Percentiles rank a stretch among this genome's conserved stretches.
phyloP scores from a whole-genome alignment of 2,797 vertebrate genomes.

The Lophius americanus region DNA sequence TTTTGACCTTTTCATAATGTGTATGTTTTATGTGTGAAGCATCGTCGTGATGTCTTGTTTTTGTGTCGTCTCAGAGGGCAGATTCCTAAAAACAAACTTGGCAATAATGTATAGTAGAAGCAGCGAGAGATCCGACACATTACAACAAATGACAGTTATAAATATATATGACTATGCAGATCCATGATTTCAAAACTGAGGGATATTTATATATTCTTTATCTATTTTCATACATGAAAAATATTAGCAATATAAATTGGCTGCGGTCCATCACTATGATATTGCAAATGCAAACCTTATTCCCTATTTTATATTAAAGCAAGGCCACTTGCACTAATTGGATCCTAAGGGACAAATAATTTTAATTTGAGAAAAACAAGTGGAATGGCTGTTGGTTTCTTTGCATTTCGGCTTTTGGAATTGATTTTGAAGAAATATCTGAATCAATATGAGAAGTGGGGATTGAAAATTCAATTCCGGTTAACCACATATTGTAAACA shows the following conservation, averaged over 20 bases:
- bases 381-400: conserved; percentile 8
- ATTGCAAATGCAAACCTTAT: conserved; percentile 18
- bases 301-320: conserved; percentile 51
- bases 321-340: conserved; percentile 55
- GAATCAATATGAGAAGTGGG: conserved; percentile 48
- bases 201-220: not conserved
- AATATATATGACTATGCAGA: not conserved
- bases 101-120: not conserved
- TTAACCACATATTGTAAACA: conserved; percentile 21
- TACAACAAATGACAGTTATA: conserved; percentile 14
- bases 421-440: conserved; percentile 48
- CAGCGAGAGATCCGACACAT: too few relatives aligned
- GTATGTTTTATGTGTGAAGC: not conserved
- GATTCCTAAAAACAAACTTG: not conserved
- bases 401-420: conserved; percentile 47
- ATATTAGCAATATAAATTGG: conserved; percentile 33
- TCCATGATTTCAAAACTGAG: conserved; percentile 17
- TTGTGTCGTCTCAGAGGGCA: not conserved
- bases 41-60: not conserved
- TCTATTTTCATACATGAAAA: conserved; percentile 20
- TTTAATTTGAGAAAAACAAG: conserved; percentile 50
- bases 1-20: not conserved
- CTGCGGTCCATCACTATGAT: conserved; percentile 15
- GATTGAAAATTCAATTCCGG: conserved; percentile 27
- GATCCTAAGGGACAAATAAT: conserved; percentile 54